Conservation (phyloP, 2,797 vertebrate species). For the Eulemur albifrons region DNA sequence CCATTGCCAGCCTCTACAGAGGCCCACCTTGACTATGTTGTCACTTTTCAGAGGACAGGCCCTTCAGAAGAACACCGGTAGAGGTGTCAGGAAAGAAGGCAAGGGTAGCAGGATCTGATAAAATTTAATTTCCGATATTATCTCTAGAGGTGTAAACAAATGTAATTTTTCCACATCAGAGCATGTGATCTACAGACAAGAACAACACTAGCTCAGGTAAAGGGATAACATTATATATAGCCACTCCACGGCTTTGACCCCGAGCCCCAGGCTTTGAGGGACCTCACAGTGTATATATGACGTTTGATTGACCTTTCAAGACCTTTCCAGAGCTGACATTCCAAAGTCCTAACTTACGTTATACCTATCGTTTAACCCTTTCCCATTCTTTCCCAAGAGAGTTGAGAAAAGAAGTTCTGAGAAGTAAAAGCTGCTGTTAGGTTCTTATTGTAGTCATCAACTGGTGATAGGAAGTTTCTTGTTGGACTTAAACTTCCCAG, state of each 20-base stretch:
- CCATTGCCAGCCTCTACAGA: not conserved
- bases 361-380: not conserved
- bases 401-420: not conserved
- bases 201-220: not conserved
- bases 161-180: not conserved
- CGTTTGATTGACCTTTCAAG: not conserved
- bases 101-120: not conserved
- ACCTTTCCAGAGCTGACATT: not conserved
- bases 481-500: not conserved
- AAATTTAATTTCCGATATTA: not conserved
- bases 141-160: not conserved
- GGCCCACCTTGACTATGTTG: not conserved
- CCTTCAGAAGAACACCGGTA: not conserved
- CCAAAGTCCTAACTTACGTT: not conserved
- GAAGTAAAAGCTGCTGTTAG: not conserved
- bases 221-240: not conserved
- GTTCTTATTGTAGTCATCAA: conserved; percentile 8
- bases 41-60: not conserved
- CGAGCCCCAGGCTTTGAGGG: not conserved
- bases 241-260: not conserved
- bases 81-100: not conserved
- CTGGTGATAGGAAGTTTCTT: not conserved
- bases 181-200: not conserved
- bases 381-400: not conserved
- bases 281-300: not conserved